These are phyloP conservation scores for Automeris io DNA, from an alignment of 2,888 invertebrate species.

Conservation along the genomic window DNA sequence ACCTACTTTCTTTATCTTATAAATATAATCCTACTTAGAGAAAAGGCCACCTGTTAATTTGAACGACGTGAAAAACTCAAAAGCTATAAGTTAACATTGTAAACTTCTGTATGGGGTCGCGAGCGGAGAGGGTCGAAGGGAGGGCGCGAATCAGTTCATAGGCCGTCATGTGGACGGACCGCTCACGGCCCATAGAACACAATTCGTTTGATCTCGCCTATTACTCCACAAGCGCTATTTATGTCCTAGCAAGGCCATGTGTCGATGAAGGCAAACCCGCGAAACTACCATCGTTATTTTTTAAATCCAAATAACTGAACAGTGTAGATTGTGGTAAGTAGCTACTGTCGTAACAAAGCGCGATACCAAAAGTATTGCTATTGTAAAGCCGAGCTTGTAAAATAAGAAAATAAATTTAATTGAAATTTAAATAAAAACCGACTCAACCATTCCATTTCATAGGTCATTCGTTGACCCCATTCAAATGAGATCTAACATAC, in stretches of 20 bases:
- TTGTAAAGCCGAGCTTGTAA: no score
- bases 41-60: slow-evolving; percentile 20
- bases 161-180: slow-evolving; percentile 63
- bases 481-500: no score
- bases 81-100: slow-evolving; percentile 23
- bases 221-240: slow-evolving; percentile 63
- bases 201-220: slow-evolving; percentile 73
- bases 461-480: no score
- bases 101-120: slow-evolving; percentile 21
- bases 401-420: no score
- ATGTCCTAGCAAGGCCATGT: slow-evolving; percentile 57
- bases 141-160: slow-evolving; percentile 31
- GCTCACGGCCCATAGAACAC: slow-evolving; percentile 67
- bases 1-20: no score
- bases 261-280: slow-evolving; percentile 38
- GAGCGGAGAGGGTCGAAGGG: slow-evolving; percentile 23
- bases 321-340: no score
- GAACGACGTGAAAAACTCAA: slow-evolving; percentile 19
- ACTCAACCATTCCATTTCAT: no score
- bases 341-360: no score
- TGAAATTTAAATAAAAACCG: no score
- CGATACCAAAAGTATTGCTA: no score
- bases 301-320: neutral
- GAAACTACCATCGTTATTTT: neutral
- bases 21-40: no score